A percentile compares a stretch with the other conserved stretches of the same genome.
Evolutionary conservation across 2,888 invertebrate genomes (phyloP).

Genomic region (Caenorhabditis macrosperma): DNA sequence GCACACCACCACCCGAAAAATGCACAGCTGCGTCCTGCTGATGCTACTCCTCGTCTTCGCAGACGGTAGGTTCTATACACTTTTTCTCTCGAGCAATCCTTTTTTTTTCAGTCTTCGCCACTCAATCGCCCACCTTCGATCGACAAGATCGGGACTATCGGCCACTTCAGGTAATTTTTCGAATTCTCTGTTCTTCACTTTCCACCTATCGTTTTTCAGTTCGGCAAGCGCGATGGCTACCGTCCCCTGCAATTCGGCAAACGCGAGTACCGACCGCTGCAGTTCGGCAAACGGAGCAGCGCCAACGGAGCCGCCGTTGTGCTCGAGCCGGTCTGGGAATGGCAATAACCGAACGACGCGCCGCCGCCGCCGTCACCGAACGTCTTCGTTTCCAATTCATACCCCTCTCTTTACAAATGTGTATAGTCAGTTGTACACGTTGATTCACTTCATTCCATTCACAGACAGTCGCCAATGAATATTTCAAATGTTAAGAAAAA

Average conservation of each 20-base stretch:
- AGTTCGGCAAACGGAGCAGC: conserved; percentile 68
- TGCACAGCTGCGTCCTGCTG: conserved; percentile 56
- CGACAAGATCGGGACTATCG: conserved; percentile 72
- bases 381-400: neutral
- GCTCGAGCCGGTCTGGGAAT: conserved; percentile 52
- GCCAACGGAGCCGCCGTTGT: conserved; percentile 13
- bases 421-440: conserved; percentile 22
- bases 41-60: conserved; percentile 51
- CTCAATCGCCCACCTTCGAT: conserved; percentile 69
- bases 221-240: conserved; percentile 65
- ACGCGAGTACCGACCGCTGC: conserved; percentile 71
- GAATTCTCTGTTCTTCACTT: neutral
- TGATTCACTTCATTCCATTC: conserved; percentile 20
- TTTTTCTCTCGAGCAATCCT: neutral
- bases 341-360: conserved; percentile 34
- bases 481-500: conserved; percentile 26
- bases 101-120: conserved; percentile 48
- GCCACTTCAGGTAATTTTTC: conserved; percentile 68
- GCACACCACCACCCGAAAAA: conserved; percentile 14
- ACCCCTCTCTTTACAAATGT: neutral
- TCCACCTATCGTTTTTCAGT: conserved; percentile 30
- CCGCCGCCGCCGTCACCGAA: neutral
- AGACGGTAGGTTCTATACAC: conserved; percentile 29
- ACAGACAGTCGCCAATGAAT: conserved; percentile 59
- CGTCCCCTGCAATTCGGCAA: conserved; percentile 73